phyloP scores from a whole-genome alignment of 2,113 vertebrate species.

The Grantiella picta region DNA sequence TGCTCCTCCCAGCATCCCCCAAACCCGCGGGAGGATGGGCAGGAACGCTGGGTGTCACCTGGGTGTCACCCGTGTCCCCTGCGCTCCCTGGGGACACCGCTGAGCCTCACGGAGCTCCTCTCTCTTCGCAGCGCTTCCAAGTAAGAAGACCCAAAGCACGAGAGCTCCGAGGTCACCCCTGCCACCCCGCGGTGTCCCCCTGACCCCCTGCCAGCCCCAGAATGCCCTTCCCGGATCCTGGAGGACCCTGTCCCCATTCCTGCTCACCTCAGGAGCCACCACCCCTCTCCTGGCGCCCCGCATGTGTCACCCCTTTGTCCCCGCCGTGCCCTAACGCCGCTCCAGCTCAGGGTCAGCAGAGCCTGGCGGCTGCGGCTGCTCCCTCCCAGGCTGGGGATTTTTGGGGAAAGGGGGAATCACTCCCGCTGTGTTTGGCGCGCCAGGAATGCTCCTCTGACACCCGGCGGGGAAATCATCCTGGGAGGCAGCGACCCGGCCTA shows the following conservation, averaged over 20 bases:
- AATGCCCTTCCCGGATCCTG: not conserved
- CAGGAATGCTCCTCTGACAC: constrained; percentile 80
- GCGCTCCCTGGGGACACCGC: not conserved
- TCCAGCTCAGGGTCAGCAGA: not conserved
- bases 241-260: not conserved
- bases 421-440: not conserved
- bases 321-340: not conserved
- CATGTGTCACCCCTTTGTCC: not conserved
- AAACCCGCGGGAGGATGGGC: not conserved
- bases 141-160: constrained; percentile 43
- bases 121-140: constrained; percentile 63
- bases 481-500: constrained; percentile 91
- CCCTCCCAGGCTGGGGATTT: not conserved
- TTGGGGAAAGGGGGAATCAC: not conserved
- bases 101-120: not conserved
- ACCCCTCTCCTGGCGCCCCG: not conserved
- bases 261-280: not conserved
- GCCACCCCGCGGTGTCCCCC: not conserved
- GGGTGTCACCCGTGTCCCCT: not conserved
- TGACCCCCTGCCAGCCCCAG: not conserved
- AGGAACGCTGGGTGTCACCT: not conserved
- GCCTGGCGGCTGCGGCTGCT: fast-evolving
- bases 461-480: constrained; percentile 89
- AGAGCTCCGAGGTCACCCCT: not conserved
- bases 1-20: not conserved